These are phyloP conservation scores for Lycia hirtaria DNA, from an alignment of 2,888 invertebrate species.

Conservation along the genomic window DNA sequence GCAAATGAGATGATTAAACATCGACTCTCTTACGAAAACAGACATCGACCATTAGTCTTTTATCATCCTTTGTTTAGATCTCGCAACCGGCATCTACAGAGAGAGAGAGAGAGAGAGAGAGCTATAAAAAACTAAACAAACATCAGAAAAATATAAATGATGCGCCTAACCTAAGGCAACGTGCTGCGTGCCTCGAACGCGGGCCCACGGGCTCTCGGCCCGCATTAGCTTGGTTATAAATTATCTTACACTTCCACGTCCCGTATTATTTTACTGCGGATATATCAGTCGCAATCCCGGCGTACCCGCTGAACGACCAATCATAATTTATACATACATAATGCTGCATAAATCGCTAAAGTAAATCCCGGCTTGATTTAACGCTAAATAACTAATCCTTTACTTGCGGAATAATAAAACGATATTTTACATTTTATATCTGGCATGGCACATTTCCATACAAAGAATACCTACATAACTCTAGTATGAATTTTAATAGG, in stretches of 20 bases:
- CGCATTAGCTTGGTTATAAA: slow-evolving; percentile 76
- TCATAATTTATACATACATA: slow-evolving; percentile 71
- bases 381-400: slow-evolving; percentile 61
- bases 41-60: slow-evolving; percentile 78
- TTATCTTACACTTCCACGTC: slow-evolving; percentile 77
- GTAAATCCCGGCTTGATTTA: slow-evolving; percentile 66
- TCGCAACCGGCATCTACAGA: slow-evolving; percentile 70
- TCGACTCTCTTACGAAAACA: slow-evolving; percentile 73
- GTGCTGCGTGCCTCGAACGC: slow-evolving; percentile 59
- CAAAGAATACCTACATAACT: slow-evolving; percentile 51
- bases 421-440: slow-evolving; percentile 58
- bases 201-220: slow-evolving; percentile 53
- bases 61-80: slow-evolving; percentile 80
- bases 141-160: slow-evolving; percentile 83
- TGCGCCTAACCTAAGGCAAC: slow-evolving; percentile 79
- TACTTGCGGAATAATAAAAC: slow-evolving; percentile 56
- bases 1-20: slow-evolving; percentile 81
- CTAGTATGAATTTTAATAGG: slow-evolving; percentile 35
- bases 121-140: slow-evolving; percentile 78
- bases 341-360: slow-evolving; percentile 69
- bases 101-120: slow-evolving; percentile 69
- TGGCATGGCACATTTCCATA: slow-evolving; percentile 56
- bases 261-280: slow-evolving; percentile 76
- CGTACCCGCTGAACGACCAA: slow-evolving; percentile 69
- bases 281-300: slow-evolving; percentile 75